phyloP scores from a whole-genome alignment of 1,140 invertebrate genomes.

The Potamilus streckersoni region DNA sequence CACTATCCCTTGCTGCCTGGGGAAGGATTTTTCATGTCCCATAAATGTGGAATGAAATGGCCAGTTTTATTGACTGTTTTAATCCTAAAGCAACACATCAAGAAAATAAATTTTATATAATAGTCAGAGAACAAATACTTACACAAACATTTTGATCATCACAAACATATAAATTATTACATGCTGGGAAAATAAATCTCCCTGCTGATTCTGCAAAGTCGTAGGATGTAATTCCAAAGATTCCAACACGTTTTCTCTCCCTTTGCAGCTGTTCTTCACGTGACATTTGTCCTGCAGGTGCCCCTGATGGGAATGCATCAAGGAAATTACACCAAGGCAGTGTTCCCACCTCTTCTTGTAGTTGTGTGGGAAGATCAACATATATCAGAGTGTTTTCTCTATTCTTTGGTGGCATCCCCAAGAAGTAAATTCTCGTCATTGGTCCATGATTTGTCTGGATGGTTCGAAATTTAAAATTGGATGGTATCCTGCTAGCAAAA shows the following conservation, averaged over 20 bases:
- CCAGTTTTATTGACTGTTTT: no score
- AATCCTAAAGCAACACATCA: not conserved
- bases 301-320: slow-evolving; percentile 75
- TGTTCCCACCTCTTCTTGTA: slow-evolving; percentile 34
- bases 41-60: no score
- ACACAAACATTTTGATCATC: slow-evolving; percentile 80
- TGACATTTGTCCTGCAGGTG: slow-evolving; percentile 70
- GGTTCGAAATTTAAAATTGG: slow-evolving; percentile 73
- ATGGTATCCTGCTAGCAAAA: slow-evolving; percentile 67
- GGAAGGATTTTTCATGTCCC: no score
- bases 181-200: slow-evolving; percentile 90
- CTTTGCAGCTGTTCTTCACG: slow-evolving; percentile 91
- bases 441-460: slow-evolving; percentile 59
- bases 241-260: slow-evolving; percentile 87
- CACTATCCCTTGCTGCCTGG: no score
- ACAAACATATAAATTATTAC: slow-evolving; percentile 85
- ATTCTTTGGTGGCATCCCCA: slow-evolving; percentile 84
- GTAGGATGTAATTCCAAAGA: slow-evolving; percentile 95
- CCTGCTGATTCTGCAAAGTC: slow-evolving; percentile 85
- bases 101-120: not conserved
- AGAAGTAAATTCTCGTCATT: slow-evolving; percentile 85
- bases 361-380: slow-evolving; percentile 77
- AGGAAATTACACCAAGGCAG: slow-evolving; percentile 80
- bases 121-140: slow-evolving; percentile 12
- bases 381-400: slow-evolving; percentile 91